phyloP scores from a whole-genome alignment of 2,113 vertebrate genomes.

The Gadus chalcogrammus region DNA sequence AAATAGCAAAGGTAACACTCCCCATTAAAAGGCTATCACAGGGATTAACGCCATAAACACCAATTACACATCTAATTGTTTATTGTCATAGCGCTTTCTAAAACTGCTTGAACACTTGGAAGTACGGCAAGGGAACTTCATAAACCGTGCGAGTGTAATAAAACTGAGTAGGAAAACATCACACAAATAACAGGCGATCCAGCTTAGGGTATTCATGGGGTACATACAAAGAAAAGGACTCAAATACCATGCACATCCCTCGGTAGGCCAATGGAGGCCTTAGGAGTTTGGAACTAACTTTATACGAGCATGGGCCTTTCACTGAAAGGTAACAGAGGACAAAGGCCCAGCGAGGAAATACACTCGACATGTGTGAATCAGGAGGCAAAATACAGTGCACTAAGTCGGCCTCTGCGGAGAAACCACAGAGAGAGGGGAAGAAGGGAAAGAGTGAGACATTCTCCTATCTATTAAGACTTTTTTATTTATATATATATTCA shows the following conservation, averaged over 20 bases:
- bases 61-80: conserved; percentile 70
- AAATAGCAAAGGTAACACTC: conserved; percentile 66
- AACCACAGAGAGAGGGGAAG: conserved; percentile 54
- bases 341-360: conserved; percentile 56
- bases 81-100: conserved; percentile 54
- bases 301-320: conserved; percentile 53
- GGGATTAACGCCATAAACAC: conserved; percentile 67
- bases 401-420: conserved; percentile 68
- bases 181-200: conserved; percentile 44
- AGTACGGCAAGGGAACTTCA: not conserved
- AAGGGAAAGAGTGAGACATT: conserved; percentile 66
- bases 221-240: conserved; percentile 44
- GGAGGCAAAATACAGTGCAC: conserved; percentile 62
- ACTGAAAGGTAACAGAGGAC: conserved; percentile 64
- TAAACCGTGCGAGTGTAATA: conserved; percentile 14
- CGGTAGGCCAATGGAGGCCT: conserved; percentile 47
- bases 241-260: conserved; percentile 54
- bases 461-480: conserved; percentile 71
- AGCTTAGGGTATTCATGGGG: conserved; percentile 21
- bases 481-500: not conserved
- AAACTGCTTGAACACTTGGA: conserved; percentile 25
- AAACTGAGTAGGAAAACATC: conserved; percentile 24
- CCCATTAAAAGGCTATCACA: conserved; percentile 67
- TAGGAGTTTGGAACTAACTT: conserved; percentile 50
- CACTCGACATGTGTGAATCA: conserved; percentile 64